Evolutionary conservation across 37 sponge, comb jelly and placozoan species (phyloP).

Genomic region (Hexactinellida sp.): DNA sequence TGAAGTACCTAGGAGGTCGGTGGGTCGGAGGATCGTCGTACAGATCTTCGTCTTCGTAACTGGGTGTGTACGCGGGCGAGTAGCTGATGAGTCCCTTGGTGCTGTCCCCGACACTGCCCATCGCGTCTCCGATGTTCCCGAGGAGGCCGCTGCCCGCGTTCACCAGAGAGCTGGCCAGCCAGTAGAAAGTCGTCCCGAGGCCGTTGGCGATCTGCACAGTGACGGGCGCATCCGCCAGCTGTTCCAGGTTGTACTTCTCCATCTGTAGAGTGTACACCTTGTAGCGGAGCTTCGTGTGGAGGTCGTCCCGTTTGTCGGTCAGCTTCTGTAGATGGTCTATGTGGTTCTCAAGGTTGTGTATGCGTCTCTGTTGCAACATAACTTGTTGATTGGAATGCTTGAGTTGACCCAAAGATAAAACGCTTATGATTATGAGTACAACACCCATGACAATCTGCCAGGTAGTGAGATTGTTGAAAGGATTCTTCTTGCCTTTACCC

Average conservation of each 20-base stretch:
- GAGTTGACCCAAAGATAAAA: not conserved
- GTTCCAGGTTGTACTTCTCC: slow-evolving; percentile 10
- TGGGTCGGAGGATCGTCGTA: not conserved
- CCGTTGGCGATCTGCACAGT: not conserved
- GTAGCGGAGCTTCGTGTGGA: slow-evolving; percentile 6
- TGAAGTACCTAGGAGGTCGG: not conserved
- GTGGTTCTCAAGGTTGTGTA: not conserved
- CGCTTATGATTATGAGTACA: not conserved
- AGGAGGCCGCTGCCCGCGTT: not conserved
- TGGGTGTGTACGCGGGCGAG: not conserved
- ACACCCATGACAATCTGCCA: not conserved
- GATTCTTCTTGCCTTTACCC: not conserved
- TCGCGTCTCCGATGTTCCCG: not conserved
- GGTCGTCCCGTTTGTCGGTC: not conserved
- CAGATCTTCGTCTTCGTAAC: slow-evolving; percentile 1
- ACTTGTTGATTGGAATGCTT: slow-evolving; percentile 10
- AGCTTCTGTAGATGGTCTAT: not conserved
- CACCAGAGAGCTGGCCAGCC: not conserved
- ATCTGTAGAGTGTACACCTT: not conserved
- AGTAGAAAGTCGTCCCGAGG: not conserved
- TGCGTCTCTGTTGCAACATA: not conserved
- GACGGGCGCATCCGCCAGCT: not conserved
- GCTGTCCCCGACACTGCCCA: not conserved
- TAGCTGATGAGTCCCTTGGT: not conserved
- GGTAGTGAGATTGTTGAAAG: slow-evolving; percentile 8